phyloP scores from a whole-genome alignment of 2,113 vertebrate genomes.

The Hippocampus barbouri region DNA sequence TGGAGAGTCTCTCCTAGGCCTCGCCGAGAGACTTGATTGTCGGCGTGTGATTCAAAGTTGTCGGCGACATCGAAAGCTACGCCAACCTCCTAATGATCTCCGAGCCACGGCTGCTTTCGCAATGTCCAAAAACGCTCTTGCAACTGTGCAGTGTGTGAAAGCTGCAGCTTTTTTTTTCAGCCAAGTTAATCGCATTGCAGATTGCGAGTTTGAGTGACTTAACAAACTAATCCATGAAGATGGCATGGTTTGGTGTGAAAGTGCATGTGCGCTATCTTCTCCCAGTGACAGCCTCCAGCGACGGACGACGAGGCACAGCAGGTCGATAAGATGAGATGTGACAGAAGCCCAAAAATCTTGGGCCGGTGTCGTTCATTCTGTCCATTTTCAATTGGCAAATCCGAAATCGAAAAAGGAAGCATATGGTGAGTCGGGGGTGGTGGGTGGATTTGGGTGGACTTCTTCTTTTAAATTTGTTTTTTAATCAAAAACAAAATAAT shows the following conservation, averaged over 20 bases:
- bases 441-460: too few relatives aligned
- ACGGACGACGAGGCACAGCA: background rate
- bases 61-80: constrained; percentile 18
- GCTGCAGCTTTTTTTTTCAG: background rate
- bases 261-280: constrained; percentile 54
- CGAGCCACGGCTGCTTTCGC: constrained; percentile 34
- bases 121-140: background rate
- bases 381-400: too few relatives aligned
- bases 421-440: too few relatives aligned
- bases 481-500: too few relatives aligned
- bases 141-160: background rate
- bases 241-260: constrained; percentile 60
- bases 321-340: background rate
- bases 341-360: too few relatives aligned
- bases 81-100: constrained; percentile 22
- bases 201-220: constrained; percentile 42
- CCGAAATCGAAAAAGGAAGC: too few relatives aligned
- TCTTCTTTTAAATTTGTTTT: too few relatives aligned
- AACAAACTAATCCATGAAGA: constrained; percentile 57
- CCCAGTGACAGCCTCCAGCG: constrained; percentile 20
- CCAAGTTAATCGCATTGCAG: constrained; percentile 21
- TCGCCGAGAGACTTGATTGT: constrained; percentile 38
- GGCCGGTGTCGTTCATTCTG: too few relatives aligned
- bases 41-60: constrained; percentile 33
- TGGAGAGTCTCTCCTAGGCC: constrained; percentile 44